A percentile compares a stretch with the other conserved stretches of the same genome.
phyloP scores from a whole-genome alignment of 2,797 vertebrate species.

The Neoniphon sammara region DNA sequence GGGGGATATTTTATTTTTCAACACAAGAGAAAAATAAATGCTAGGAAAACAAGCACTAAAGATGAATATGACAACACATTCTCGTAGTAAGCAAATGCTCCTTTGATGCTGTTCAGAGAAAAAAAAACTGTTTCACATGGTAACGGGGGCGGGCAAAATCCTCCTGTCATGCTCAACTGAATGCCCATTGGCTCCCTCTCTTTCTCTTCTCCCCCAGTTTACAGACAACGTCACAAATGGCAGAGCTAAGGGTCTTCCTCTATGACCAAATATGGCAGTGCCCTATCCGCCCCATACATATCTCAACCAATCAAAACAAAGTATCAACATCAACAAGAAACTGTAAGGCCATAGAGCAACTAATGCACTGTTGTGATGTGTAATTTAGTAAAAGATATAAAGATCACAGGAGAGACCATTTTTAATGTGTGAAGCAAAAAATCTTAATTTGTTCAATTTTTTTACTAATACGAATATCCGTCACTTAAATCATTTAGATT shows the following conservation, averaged over 20 bases:
- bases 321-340: slow-evolving; percentile 85
- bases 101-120: slow-evolving; percentile 53
- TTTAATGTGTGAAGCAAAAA: slow-evolving; percentile 4
- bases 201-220: slow-evolving; percentile 72
- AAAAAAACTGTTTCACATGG: slow-evolving; percentile 78
- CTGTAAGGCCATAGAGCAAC: slow-evolving; percentile 75
- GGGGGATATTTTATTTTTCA: background rate
- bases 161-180: slow-evolving; percentile 71
- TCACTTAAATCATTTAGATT: background rate
- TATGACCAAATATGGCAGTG: slow-evolving; percentile 81
- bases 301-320: slow-evolving; percentile 78
- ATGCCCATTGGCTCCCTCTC: slow-evolving; percentile 78
- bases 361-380: slow-evolving; percentile 66
- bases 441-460: background rate
- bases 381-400: slow-evolving; percentile 49
- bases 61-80: slow-evolving; percentile 18
- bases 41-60: slow-evolving; percentile 10
- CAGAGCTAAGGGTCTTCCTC: slow-evolving; percentile 73
- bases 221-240: slow-evolving; percentile 73
- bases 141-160: slow-evolving; percentile 80
- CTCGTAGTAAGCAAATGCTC: slow-evolving; percentile 44
- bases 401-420: slow-evolving; percentile 15
- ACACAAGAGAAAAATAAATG: slow-evolving; percentile 4
- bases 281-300: slow-evolving; percentile 75
- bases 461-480: background rate